Conservation (phyloP, 2,888 invertebrate species). For the Phortica magna region DNA sequence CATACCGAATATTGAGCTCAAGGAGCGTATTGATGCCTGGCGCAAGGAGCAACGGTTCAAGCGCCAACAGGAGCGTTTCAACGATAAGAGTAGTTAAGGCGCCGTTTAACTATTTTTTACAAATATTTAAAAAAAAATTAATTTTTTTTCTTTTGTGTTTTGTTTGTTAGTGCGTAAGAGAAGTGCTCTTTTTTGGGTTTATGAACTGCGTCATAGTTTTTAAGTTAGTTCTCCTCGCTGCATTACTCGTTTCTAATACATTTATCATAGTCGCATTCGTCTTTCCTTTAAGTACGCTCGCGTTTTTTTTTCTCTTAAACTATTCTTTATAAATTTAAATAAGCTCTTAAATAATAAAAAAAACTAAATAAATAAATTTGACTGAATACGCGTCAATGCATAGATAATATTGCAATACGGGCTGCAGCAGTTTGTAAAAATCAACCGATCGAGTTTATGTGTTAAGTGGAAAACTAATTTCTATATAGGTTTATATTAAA, state of each 20-base stretch:
- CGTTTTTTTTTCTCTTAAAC: neutral
- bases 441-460: neutral
- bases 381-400: constrained; percentile 4
- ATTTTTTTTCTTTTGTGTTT: neutral
- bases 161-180: neutral
- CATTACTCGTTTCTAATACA: neutral
- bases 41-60: constrained; percentile 84
- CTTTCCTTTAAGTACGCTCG: neutral
- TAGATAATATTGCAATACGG: neutral
- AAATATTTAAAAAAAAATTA: neutral
- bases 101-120: neutral
- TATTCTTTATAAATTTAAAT: neutral
- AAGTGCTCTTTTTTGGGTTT: neutral
- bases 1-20: constrained; percentile 90
- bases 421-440: neutral
- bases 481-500: neutral
- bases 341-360: neutral
- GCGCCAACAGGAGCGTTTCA: constrained; percentile 68
- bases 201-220: neutral
- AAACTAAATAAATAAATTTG: neutral
- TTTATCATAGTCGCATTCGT: neutral
- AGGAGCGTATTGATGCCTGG: constrained; percentile 92
- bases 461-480: neutral
- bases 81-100: constrained; percentile 75
- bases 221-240: neutral